Evolutionary conservation across 1,140 invertebrate genomes (phyloP).

Genomic region (Littorina saxatilis): DNA sequence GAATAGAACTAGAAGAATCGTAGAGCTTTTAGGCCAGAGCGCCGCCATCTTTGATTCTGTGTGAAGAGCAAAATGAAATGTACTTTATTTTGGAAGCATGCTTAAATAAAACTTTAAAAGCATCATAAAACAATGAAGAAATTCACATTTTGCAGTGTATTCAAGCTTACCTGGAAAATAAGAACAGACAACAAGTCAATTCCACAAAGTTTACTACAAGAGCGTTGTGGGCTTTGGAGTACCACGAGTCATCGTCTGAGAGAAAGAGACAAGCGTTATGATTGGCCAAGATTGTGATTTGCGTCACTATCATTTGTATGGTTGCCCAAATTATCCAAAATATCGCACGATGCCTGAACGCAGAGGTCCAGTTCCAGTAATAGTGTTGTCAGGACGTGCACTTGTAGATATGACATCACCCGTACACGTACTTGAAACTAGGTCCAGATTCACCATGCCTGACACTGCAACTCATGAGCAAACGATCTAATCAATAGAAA

Average conservation of each 20-base stretch:
- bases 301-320: neutral
- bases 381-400: too few species aligned
- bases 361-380: too few species aligned
- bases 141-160: neutral
- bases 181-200: too few species aligned
- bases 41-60: neutral
- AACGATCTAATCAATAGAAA: too few species aligned
- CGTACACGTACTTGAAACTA: too few species aligned
- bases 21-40: too few species aligned
- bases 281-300: neutral
- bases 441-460: too few species aligned
- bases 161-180: neutral
- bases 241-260: neutral
- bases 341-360: too few species aligned
- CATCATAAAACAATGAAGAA: neutral
- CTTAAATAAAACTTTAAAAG: neutral
- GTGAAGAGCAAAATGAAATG: neutral
- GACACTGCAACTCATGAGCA: too few species aligned
- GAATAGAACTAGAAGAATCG: too few species aligned
- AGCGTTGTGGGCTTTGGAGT: conserved; percentile 24
- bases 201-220: neutral
- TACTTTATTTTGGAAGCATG: neutral
- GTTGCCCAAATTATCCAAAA: neutral
- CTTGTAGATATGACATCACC: too few species aligned
- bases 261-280: neutral